Conservation (phyloP, 2,888 invertebrate genomes). For the Pecten maximus region DNA sequence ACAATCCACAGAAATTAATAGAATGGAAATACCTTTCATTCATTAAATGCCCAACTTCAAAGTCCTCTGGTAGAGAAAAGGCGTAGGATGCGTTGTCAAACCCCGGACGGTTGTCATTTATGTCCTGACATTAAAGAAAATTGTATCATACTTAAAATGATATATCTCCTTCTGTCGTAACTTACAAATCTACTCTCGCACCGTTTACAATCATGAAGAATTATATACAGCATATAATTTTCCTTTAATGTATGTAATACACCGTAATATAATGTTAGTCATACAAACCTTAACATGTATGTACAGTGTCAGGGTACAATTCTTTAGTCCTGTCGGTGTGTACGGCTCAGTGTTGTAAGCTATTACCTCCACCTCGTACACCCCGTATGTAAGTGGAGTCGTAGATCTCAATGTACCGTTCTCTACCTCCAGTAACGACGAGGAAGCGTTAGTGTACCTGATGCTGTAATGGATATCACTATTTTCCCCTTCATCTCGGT, state of each 20-base stretch:
- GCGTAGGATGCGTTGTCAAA: conserved; percentile 35
- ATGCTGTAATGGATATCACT: background rate
- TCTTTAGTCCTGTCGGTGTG: background rate
- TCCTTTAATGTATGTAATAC: no score
- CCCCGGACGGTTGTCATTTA: conserved; percentile 46
- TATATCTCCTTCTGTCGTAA: no score
- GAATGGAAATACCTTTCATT: background rate
- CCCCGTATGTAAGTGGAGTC: background rate
- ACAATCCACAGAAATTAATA: no score
- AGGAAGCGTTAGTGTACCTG: background rate
- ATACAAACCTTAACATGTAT: background rate
- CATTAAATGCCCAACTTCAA: background rate
- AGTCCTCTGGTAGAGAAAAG: conserved; percentile 38
- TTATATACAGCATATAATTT: no score
- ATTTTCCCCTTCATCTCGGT: background rate
- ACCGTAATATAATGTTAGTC: no score
- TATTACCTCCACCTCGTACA: background rate
- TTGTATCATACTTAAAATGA: background rate
- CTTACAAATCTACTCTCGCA: no score
- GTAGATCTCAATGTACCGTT: background rate
- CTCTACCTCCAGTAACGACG: background rate
- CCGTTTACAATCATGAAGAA: no score
- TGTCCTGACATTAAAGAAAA: background rate
- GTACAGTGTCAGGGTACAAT: background rate
- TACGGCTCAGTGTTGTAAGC: background rate